Evolutionary conservation across 1,140 invertebrate genomes (phyloP), one percentile per base, ranked within the genome.

Genomic region (Druon quercuslanigerum): DNA sequence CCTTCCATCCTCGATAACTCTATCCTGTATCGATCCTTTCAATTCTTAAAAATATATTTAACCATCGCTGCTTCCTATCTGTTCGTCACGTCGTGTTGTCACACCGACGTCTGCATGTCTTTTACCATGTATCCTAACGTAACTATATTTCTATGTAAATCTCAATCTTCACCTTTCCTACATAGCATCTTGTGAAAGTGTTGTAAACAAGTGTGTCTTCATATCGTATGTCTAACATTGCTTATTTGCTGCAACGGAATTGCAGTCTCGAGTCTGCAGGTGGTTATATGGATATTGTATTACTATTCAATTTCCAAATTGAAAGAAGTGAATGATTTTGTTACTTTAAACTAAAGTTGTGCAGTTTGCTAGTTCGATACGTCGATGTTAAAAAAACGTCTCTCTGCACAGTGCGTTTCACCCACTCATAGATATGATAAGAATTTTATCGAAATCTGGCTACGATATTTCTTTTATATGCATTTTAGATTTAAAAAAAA

Each of bases 131-230:
- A 66, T 9, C n/a, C 60, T 66, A 66, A 66, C 60, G 40, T 46
- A 46, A 46, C 40, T 46, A 6, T 46, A 46, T 46, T 46, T 66
- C 60, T 66, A 40, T 66, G 60, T 66, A 66, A 66, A 66, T 66
- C 33, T 66, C 14, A 66, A 66, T 66, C 14, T 66, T 66, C 20
- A 66, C n/a, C 7, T 66, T 66, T 46, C 25, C 7, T 46, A 46
- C n/a, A 66, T 25, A 66, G 60, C 60, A 66, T 66, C 13, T 66
- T 66, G 60, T 66, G 20, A 40, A 33, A 66, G 57, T 66, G 57
- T 66, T 13, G 25, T 66, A 46, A 66, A 16, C 13, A 46, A 46
- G 40, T 46, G 40, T 46, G 40, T 46, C 40, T 46, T 6, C 40
- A 46, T 46, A 46, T 6, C 40, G 9, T 46, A 16, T 20, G 33